Evolutionary conservation across 2,113 vertebrate species (phyloP), one percentile per base, ranked within the genome.

Genomic region (Brachyistius frenatus): DNA sequence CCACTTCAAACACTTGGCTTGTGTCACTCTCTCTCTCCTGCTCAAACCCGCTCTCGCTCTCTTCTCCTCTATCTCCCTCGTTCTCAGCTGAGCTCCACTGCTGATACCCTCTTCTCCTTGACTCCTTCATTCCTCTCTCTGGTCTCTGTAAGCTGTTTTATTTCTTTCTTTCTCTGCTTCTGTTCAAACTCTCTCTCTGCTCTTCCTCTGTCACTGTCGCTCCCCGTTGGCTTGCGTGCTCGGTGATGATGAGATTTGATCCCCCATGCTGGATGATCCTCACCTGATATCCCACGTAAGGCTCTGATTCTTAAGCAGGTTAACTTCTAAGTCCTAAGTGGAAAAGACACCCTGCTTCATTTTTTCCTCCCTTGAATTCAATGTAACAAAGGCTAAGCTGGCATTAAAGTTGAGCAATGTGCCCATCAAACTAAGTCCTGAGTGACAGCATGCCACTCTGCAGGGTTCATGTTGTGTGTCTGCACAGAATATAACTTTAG

Each of bases 1-100:
- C 90, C 89, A 96, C 95, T 96, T 96, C 96, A 97, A 96, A 97
- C 94, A 89, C 94, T 96, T 96, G 95, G 95, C 96, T 80, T 91
- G 88, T 91, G 85, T 85, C 73, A 44, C 73, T 69, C 71, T 68
- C 71, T 78, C 72, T 84, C 73, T 90, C 63, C 55, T 71, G 50
- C 71, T 71, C 66, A 73, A 46, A 64, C 71, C 66, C 92, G 91
- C 69, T 92, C 91, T 90, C 85, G 84, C 84, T 94, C 92, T 90
- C 91, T 78, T 53, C 8, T 63, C 77, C 55, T 76, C 66, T 71
- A 23, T 81, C 80, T 77, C 66, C 66, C 63, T 61, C 57, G 30
- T 62, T 50, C 80, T 88, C 93, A 89, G 90, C 91, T 91, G 93
- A 81, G 84, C 81, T 90, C 91, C 85, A 55, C 90, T 93, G 94